Percentiles rank a stretch among this genome's conserved stretches.
Evolutionary conservation across 2,888 invertebrate species (phyloP).

Genomic region (Phortica okadai): DNA sequence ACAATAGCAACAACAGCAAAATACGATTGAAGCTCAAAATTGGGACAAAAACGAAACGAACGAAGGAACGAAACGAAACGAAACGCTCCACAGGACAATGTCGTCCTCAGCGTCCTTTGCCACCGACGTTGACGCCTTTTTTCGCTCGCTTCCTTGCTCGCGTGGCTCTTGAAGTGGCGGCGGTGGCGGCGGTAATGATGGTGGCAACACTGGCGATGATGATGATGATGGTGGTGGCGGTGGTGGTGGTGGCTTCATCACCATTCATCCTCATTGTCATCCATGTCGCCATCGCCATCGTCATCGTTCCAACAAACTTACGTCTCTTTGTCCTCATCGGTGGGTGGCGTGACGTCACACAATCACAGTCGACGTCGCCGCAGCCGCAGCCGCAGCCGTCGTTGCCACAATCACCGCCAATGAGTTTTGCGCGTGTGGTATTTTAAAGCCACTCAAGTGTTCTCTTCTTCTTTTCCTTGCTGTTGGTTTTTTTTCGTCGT

Average conservation of each 20-base stretch:
- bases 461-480: neutral
- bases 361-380: no score
- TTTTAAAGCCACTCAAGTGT: constrained; percentile 34
- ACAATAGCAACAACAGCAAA: constrained; percentile 32
- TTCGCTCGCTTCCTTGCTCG: neutral
- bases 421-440: constrained; percentile 14
- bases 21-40: constrained; percentile 45
- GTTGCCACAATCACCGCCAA: neutral
- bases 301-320: no score
- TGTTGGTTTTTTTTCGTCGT: neutral
- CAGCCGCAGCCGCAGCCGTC: no score
- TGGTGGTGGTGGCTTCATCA: neutral
- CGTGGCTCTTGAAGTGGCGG: neutral
- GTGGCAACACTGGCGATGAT: neutral
- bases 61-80: constrained; percentile 38
- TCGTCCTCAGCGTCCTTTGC: neutral
- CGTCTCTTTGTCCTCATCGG: no score
- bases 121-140: neutral
- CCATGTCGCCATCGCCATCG: no score
- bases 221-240: neutral
- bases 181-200: no score
- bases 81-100: no score
- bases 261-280: no score
- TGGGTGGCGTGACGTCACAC: no score
- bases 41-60: constrained; percentile 62